Percentiles rank a stretch among this genome's conserved stretches.
phyloP scores from a whole-genome alignment of 2,888 invertebrate genomes.

The Crossocerus cetratus region DNA sequence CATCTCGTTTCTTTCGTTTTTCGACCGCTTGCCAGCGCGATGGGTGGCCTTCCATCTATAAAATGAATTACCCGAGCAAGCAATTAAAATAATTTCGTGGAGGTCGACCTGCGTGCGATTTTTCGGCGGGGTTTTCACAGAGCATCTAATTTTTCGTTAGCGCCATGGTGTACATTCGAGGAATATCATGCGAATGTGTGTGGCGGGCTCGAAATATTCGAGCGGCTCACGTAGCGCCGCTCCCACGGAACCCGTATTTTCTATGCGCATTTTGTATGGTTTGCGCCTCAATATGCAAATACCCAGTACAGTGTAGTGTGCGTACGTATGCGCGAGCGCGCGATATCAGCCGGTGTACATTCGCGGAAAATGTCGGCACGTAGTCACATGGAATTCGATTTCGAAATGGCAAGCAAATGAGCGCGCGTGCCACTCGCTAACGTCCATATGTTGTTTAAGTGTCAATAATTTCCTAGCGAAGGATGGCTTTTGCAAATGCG shows the following conservation, averaged over 20 bases:
- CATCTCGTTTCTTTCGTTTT: not conserved
- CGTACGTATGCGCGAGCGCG: no score
- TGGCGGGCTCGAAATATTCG: not conserved
- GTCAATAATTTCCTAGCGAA: constrained; percentile 39
- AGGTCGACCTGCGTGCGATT: no score
- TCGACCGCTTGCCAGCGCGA: no score
- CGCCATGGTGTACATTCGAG: no score
- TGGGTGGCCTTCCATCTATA: no score
- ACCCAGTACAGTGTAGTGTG: no score
- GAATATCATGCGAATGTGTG: not conserved
- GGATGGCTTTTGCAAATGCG: constrained; percentile 11
- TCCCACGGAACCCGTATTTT: constrained; percentile 4
- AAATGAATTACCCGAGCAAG: no score
- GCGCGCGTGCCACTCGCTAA: constrained; percentile 23
- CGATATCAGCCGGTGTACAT: no score
- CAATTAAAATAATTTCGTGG: no score
- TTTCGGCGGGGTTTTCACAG: no score
- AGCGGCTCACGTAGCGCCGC: not conserved
- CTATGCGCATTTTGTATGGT: constrained; percentile 6
- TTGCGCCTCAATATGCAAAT: constrained; percentile 6
- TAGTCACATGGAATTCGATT: constrained; percentile 26
- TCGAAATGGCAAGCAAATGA: constrained; percentile 25
- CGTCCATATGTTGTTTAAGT: constrained; percentile 26
- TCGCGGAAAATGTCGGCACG: constrained; percentile 14
- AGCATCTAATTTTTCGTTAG: no score